Evolutionary conservation across 64 coral and sea anemone genomes (phyloP).

Genomic region (Montipora foliosa): DNA sequence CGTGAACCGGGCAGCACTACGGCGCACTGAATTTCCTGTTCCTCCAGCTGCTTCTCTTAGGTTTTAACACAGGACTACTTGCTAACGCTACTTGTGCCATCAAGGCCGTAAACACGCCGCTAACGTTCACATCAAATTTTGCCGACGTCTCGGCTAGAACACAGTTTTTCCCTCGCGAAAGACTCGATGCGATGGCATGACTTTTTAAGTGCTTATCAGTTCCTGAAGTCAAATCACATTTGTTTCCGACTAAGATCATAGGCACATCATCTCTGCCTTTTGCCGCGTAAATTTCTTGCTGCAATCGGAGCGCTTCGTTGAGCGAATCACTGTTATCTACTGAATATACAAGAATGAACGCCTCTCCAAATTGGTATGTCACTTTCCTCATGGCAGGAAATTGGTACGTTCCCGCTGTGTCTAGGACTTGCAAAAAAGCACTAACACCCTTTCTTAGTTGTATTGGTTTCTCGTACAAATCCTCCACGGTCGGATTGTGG

Average conservation of each 20-base stretch:
- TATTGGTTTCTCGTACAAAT: conserved; percentile 88
- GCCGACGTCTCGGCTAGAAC: conserved; percentile 79
- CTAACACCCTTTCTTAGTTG: conserved; percentile 76
- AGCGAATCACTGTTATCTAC: conserved; percentile 74
- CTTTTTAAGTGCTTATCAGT: conserved; percentile 57
- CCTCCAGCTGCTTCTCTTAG: neutral
- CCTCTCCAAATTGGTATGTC: conserved; percentile 82
- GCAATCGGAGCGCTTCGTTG: conserved; percentile 80
- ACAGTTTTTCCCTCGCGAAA: conserved; percentile 59
- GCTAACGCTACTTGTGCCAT: conserved; percentile 82
- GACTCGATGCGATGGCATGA: conserved; percentile 24
- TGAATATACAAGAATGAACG: conserved; percentile 84
- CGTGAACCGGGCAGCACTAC: neutral
- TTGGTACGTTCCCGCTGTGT: conserved; percentile 92
- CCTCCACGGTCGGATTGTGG: conserved; percentile 87
- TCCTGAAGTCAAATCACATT: conserved; percentile 81
- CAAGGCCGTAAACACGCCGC: conserved; percentile 78
- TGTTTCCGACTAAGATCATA: conserved; percentile 96
- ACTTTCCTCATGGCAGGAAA: conserved; percentile 98
- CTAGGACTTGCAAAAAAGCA: conserved; percentile 85
- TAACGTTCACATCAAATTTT: conserved; percentile 75
- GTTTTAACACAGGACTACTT: neutral
- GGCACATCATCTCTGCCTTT: conserved; percentile 79
- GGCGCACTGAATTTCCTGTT: neutral
- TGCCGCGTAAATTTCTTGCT: conserved; percentile 81